phyloP scores from a whole-genome alignment of 35 echinoderm and acorn worm species.

The Patiria miniata region DNA sequence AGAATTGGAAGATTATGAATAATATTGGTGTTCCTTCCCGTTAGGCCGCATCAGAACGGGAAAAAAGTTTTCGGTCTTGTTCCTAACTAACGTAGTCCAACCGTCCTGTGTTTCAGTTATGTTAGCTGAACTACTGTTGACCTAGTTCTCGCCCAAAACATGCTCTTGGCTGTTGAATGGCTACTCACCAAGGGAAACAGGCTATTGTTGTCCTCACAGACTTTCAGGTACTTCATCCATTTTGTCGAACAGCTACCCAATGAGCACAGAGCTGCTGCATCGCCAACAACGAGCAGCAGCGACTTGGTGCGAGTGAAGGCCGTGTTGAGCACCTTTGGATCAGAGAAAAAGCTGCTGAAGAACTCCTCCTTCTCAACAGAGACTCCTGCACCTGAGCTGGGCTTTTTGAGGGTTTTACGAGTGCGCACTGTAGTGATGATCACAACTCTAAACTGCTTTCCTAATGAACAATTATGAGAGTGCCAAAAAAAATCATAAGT shows the following conservation, averaged over 20 bases:
- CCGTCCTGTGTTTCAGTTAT: too few relatives aligned
- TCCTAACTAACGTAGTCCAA: too few relatives aligned
- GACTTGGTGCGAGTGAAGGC: constrained; percentile 83
- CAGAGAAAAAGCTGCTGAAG: constrained; percentile 70
- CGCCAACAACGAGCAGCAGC: constrained; percentile 67
- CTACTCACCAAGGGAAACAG: constrained; percentile 31
- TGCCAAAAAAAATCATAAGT: not conserved
- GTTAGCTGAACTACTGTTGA: too few relatives aligned
- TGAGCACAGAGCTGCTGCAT: constrained; percentile 71
- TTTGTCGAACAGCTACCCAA: constrained; percentile 61
- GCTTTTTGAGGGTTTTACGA: constrained; percentile 46
- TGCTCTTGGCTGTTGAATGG: constrained; percentile 42
- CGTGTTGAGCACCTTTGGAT: constrained; percentile 76
- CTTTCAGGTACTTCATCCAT: constrained; percentile 60
- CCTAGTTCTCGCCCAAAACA: too few relatives aligned
- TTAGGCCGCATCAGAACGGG: too few relatives aligned
- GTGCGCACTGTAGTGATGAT: constrained; percentile 90
- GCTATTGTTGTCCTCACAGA: constrained; percentile 56
- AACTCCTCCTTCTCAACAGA: constrained; percentile 25
- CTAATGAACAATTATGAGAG: constrained; percentile 36
- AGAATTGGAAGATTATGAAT: too few relatives aligned
- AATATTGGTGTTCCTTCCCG: too few relatives aligned
- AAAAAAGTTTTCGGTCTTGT: too few relatives aligned
- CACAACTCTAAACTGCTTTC: constrained; percentile 81
- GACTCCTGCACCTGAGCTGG: constrained; percentile 48